Evolutionary conservation across 1,140 invertebrate species (phyloP), one percentile per base, ranked within the genome.

Genomic region (Saccostrea cuccullata): DNA sequence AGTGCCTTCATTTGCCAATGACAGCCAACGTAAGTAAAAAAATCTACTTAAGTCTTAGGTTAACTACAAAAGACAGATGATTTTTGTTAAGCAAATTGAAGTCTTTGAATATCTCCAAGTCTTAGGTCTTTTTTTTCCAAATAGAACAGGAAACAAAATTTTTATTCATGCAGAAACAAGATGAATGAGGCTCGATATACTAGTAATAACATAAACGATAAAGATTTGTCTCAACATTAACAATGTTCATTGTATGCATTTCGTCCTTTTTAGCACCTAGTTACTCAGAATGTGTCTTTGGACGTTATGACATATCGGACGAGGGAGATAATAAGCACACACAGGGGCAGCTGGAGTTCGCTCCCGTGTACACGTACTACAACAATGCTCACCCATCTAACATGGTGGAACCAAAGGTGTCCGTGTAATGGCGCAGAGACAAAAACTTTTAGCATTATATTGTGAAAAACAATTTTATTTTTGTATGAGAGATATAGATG

Each of bases 251-350:
- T 47, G 47, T 9, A 64, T 23, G 58, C 58, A 26, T 77, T 13
- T 77, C 15, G 3, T 26, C 26, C 26, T 77, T 77, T 77, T 77
- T 30, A 77, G 70, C 70, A 12, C 70, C 70, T 36, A 77, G 70
- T 1, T 95, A 95, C 92, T 94, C 92, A 40, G 94, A 95, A 84
- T 95, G 95, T 91, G 93, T 95, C 9, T 93, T 93, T 88, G 95
- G 95, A 4, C 91, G 90, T 47, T 94, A 94, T n/a, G 92, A 95
- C 88, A 94, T 95, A 60, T 87, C 91, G 15, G 95, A 95, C 91
- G 93, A 95, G 23, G 92, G 93, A 58, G 93, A 93, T n/a, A 90
- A 93, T 77, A 91, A 90, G 58, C 92, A 93, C 70, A 93, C 93
- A 60, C 85, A 82, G 2, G 90, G 91, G 20, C 77, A 90, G 17